A percentile compares a stretch with the other conserved stretches of the same genome.
Evolutionary conservation across 1,140 invertebrate genomes (phyloP).

Genomic region (Ceratina calcarata): DNA sequence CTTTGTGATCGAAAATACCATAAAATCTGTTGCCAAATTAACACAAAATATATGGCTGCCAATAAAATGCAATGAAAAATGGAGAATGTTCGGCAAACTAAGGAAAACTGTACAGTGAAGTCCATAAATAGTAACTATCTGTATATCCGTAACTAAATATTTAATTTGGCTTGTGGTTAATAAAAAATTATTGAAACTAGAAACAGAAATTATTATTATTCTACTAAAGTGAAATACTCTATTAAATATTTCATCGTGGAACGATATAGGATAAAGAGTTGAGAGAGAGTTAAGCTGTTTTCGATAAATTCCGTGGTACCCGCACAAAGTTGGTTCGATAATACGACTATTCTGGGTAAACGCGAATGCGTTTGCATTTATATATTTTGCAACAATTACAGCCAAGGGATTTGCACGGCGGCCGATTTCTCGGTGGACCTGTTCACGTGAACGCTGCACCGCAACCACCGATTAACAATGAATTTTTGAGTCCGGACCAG

Average conservation of each 20-base stretch:
- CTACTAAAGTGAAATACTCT: too few species aligned
- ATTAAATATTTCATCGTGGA: not conserved
- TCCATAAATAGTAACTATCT: too few species aligned
- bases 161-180: too few species aligned
- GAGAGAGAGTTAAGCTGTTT: not conserved
- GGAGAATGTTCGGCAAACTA: too few species aligned
- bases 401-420: conserved; percentile 11
- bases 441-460: conserved; percentile 6
- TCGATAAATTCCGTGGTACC: not conserved
- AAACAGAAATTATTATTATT: too few species aligned
- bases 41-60: not conserved
- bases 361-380: not conserved
- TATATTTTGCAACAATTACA: conserved; percentile 27
- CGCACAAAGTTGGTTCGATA: conserved; percentile 6
- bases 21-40: not conserved
- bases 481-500: conserved; percentile 20
- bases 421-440: conserved; percentile 24
- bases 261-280: too few species aligned
- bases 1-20: conserved; percentile 3
- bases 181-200: not conserved
- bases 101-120: too few species aligned
- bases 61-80: too few species aligned
- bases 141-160: too few species aligned
- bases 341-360: not conserved
- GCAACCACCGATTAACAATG: conserved; percentile 37